Evolutionary conservation across 2,113 vertebrate genomes (phyloP), one percentile per base, ranked within the genome.

Genomic region (Solea solea): DNA sequence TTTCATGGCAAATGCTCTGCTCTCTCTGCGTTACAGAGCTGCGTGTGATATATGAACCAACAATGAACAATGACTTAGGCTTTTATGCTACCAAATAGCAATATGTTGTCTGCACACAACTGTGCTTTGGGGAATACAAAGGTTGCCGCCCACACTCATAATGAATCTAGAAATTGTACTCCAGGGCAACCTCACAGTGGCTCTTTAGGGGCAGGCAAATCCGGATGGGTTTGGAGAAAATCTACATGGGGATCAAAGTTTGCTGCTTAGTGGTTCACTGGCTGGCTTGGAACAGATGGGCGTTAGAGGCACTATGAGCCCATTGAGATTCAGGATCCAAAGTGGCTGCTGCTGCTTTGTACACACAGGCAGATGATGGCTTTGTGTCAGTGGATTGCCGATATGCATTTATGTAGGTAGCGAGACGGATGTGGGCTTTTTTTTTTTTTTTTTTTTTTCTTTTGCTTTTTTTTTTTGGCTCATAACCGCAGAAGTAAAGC

Each of bases 231-330:
- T 93, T 90, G 88, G 86, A 84, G 86, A 90, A 90, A 93, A 93
- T 91, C 90, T 92, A 93, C 91, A 89, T 56, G 64, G 91, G 91
- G 93, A 93, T 93, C 91, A 93, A 93, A 93, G 91, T 91, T 93
- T 93, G 87, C 89, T 81, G 89, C 91, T 91, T 89, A 87, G 91
- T 88, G 88, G 86, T 89, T 90, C 60, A 76, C 88, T 92, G 90
- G 89, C 90, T 92, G 89, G 83, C 87, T 90, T 64, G 90, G 90
- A 94, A 92, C 93, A 94, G 93, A 93, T 93, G 93, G 94, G 89
- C 90, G 91, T 86, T 88, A 91, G 90, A 89, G 90, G 90, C 84
- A 91, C 90, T 80, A 80, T 83, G 90, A 92, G 91, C 87, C 92
- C 89, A 92, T 87, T 86, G 93, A 94, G 93, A 94, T 92, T 89